Conservation (phyloP, 2,888 invertebrate genomes). For the Drosophila hamatofila region DNA sequence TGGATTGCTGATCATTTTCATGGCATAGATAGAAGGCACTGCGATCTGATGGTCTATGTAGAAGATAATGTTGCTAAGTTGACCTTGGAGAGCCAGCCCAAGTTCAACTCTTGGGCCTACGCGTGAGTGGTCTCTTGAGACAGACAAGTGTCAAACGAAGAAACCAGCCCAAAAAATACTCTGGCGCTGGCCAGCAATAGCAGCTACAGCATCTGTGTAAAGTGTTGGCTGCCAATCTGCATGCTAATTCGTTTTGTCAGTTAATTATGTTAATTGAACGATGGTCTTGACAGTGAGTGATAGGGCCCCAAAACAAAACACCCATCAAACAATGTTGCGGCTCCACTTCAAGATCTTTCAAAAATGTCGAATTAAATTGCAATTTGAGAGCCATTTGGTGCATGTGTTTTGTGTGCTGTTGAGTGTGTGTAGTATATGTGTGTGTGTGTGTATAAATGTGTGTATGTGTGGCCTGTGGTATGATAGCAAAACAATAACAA, state of each 20-base stretch:
- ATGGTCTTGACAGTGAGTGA: conserved; percentile 82
- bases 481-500: conserved; percentile 14
- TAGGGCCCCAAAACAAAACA: conserved; percentile 59
- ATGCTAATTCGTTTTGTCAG: conserved; percentile 70
- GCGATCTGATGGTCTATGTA: conserved; percentile 4
- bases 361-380: conserved; percentile 77
- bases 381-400: conserved; percentile 59
- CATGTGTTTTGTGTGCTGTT: conserved; percentile 12
- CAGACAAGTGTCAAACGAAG: conserved; percentile 30
- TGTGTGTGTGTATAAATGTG: conserved; percentile 3
- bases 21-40: not conserved
- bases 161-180: conserved; percentile 22
- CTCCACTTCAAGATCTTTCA: conserved; percentile 55
- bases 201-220: conserved; percentile 35
- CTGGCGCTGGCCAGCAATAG: not conserved
- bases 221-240: conserved; percentile 63
- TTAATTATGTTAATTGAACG: conserved; percentile 81
- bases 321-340: conserved; percentile 54
- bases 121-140: conserved; percentile 20
- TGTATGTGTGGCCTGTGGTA: conserved; percentile 14
- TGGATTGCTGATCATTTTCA: conserved; percentile 25
- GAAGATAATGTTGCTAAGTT: conserved; percentile 32
- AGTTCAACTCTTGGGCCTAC: conserved; percentile 4
- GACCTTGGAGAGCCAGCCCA: conserved; percentile 42
- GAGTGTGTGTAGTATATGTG: conserved; percentile 2